Percentiles rank a stretch among this genome's conserved stretches.
Evolutionary conservation across 2,888 invertebrate genomes (phyloP).

Genomic region (Athrips mouffetella): DNA sequence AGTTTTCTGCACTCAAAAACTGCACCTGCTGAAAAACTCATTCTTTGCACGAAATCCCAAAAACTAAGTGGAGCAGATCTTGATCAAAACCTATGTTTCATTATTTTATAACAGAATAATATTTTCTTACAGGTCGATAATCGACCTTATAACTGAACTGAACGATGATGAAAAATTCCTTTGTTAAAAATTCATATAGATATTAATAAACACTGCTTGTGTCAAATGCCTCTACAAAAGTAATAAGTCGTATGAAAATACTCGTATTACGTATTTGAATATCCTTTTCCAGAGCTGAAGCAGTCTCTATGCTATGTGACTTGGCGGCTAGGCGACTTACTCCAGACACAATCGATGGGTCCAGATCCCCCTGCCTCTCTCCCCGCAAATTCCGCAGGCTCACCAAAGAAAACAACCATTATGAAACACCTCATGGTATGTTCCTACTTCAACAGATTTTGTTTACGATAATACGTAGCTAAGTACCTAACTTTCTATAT

Average conservation of each 20-base stretch:
- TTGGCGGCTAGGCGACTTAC: constrained; percentile 86
- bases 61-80: too few relatives aligned
- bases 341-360: constrained; percentile 74
- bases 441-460: constrained; percentile 17
- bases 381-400: constrained; percentile 79
- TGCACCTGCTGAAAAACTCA: too few relatives aligned
- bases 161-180: too few relatives aligned
- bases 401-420: constrained; percentile 75
- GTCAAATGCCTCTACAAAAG: not conserved
- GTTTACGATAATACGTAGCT: not conserved
- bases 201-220: too few relatives aligned
- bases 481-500: too few relatives aligned
- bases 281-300: constrained; percentile 83
- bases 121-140: too few relatives aligned
- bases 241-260: not conserved
- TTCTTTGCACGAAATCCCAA: too few relatives aligned
- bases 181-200: too few relatives aligned
- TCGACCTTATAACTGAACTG: too few relatives aligned
- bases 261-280: not conserved
- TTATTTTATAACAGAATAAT: too few relatives aligned
- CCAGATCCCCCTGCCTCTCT: constrained; percentile 80
- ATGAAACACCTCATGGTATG: constrained; percentile 70
- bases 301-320: constrained; percentile 90
- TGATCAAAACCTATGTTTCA: too few relatives aligned
- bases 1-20: too few relatives aligned